Evolutionary conservation across 2,888 invertebrate species (phyloP).

Genomic region (Cosmorhoe ocellata): DNA sequence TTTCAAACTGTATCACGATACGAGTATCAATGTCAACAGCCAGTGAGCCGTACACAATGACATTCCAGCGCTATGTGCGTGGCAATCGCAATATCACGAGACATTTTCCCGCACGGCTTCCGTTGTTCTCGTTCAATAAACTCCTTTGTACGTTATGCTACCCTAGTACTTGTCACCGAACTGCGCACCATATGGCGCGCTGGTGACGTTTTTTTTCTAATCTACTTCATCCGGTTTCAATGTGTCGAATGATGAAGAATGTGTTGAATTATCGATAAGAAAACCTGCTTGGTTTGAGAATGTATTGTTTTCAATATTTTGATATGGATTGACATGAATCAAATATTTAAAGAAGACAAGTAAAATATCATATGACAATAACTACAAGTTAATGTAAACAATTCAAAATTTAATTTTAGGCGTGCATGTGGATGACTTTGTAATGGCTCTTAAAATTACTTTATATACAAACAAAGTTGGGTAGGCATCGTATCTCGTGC

Average conservation of each 20-base stretch:
- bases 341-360: too few species aligned
- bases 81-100: constrained; percentile 39
- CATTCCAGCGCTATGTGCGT: constrained; percentile 32
- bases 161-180: constrained; percentile 77
- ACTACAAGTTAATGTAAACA: too few species aligned
- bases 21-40: constrained; percentile 25
- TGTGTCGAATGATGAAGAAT: constrained; percentile 29
- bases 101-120: constrained; percentile 49
- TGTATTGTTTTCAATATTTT: background rate
- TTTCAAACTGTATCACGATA: constrained; percentile 17
- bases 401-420: too few species aligned
- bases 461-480: constrained; percentile 10
- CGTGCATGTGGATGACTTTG: constrained; percentile 1
- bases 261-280: constrained; percentile 16
- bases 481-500: constrained; percentile 10
- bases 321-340: background rate
- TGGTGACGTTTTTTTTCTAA: constrained; percentile 32
- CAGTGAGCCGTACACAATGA: constrained; percentile 31
- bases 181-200: constrained; percentile 37
- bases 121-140: constrained; percentile 48
- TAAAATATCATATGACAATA: too few species aligned
- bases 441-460: constrained; percentile 10
- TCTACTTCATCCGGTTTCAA: constrained; percentile 31
- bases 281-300: background rate
- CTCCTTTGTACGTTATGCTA: constrained; percentile 56